A percentile compares a stretch with the other conserved stretches of the same genome.
These are phyloP conservation scores for Oreortyx pictus DNA, from an alignment of 2,797 vertebrate species.

Conservation along the genomic window DNA sequence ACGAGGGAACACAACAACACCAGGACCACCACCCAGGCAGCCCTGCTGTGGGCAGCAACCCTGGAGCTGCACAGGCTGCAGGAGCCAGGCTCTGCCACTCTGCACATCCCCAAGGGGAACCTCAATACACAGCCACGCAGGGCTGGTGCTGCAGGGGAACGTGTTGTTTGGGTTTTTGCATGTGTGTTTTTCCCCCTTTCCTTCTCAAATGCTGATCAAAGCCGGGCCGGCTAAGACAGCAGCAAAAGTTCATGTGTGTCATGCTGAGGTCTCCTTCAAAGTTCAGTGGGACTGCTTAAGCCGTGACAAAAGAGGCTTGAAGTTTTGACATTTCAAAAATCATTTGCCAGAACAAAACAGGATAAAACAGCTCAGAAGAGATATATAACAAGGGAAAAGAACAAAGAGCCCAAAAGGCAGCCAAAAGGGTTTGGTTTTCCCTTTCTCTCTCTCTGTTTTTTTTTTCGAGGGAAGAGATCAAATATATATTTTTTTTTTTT, in stretches of 20 bases:
- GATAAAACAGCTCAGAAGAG: slow-evolving; percentile 65
- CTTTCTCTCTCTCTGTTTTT: neutral
- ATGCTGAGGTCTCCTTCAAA: slow-evolving; percentile 69
- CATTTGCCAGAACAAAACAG: slow-evolving; percentile 65
- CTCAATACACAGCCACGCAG: neutral
- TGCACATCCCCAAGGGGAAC: neutral
- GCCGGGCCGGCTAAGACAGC: slow-evolving; percentile 18
- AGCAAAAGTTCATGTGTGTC: slow-evolving; percentile 56
- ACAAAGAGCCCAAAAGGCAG: slow-evolving; percentile 66
- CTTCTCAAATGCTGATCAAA: slow-evolving; percentile 67
- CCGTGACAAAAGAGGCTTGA: slow-evolving; percentile 70
- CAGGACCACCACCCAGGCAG: fast-evolving
- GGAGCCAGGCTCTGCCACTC: fast-evolving
- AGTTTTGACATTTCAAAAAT: slow-evolving; percentile 75
- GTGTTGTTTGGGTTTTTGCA: slow-evolving; percentile 30
- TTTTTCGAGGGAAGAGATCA: slow-evolving; percentile 20
- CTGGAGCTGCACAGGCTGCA: neutral
- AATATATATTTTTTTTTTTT: slow-evolving; percentile 42
- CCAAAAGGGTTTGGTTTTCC: slow-evolving; percentile 50
- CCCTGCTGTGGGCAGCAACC: fast-evolving
- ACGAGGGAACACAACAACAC: neutral
- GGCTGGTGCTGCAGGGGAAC: neutral
- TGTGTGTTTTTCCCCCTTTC: neutral
- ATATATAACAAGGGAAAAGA: slow-evolving; percentile 65
- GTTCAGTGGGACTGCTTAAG: slow-evolving; percentile 64